Evolutionary conservation across 2,113 vertebrate genomes (phyloP), one percentile per base, ranked within the genome.

Genomic region (Malurus alboscapulatus): DNA sequence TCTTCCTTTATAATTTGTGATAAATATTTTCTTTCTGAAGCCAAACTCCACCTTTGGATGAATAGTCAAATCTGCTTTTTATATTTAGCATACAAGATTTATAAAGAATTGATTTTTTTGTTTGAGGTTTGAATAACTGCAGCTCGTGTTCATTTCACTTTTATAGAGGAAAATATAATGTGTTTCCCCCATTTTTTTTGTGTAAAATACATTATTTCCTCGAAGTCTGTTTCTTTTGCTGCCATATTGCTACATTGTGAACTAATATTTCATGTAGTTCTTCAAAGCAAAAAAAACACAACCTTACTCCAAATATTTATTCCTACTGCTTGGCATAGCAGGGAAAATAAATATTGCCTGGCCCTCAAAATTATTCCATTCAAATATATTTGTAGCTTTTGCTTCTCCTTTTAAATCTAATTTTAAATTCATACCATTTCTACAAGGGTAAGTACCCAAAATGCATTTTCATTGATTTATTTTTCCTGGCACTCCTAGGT

Each of bases 91-190:
- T 16, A 26, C 2, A 50, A 75, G 7, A 20, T 3, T 38, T 88
- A 4, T 7, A 40, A 48, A 68, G 9, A 73, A 32, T 9, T 61
- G 36, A 0, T 0, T 2, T 38, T 32, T 69, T 58, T 57, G 2
- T 7, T 38, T 2, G 1, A 61, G 7, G 2, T 48, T 84, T 90
- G 14, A 82, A 12, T 27, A 88, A 29, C 6, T 8, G 20, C 2
- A 17, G 7, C 21, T 89, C 5, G 21, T 80, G 6, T 51, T 66
- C 21, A 36, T 54, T 77, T 69, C 7, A 24, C 2, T 69, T 76
- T 55, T 76, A 17, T 2, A 53, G 12, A 58, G 3, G 5, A 78
- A 3, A 89, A 67, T 68, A 50, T 54, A 72, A 72, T 18, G 0
- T 9, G n/a, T 76, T 65, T 53, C 1, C 4, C 1, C 5, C 3